Evolutionary conservation across 2,113 vertebrate genomes (phyloP).

Genomic region (Toxostoma redivivum): DNA sequence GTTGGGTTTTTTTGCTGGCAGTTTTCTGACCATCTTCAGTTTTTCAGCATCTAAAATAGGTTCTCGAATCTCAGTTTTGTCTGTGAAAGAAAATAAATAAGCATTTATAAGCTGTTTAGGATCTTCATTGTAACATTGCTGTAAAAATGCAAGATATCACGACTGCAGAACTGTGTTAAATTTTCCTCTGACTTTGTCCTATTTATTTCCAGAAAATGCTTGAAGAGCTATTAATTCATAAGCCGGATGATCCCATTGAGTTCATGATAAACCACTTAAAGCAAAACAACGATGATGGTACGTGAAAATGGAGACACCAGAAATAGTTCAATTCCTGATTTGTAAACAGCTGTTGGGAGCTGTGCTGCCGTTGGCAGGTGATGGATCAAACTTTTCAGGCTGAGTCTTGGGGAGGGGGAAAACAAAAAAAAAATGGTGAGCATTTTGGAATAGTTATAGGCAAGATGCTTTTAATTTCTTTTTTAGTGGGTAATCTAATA

Average conservation of each 20-base stretch:
- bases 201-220: slow-evolving; percentile 79
- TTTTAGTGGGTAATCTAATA: slow-evolving; percentile 44
- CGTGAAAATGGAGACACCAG: background rate
- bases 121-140: background rate
- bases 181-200: background rate
- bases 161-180: background rate
- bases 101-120: background rate
- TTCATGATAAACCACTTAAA: slow-evolving; percentile 82
- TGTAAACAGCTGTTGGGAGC: background rate
- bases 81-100: background rate
- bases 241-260: slow-evolving; percentile 81
- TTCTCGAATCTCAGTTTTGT: background rate
- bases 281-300: slow-evolving; percentile 73
- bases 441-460: background rate
- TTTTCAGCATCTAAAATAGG: background rate
- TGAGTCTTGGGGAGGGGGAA: background rate
- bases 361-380: background rate
- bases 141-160: background rate
- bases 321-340: background rate
- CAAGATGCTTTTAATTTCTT: slow-evolving; percentile 50
- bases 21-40: background rate
- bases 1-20: background rate
- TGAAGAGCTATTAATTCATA: slow-evolving; percentile 81
- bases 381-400: background rate
- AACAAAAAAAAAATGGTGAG: background rate